Conservation (phyloP, 1,140 invertebrate species). For the Brachionus koreanus region DNA sequence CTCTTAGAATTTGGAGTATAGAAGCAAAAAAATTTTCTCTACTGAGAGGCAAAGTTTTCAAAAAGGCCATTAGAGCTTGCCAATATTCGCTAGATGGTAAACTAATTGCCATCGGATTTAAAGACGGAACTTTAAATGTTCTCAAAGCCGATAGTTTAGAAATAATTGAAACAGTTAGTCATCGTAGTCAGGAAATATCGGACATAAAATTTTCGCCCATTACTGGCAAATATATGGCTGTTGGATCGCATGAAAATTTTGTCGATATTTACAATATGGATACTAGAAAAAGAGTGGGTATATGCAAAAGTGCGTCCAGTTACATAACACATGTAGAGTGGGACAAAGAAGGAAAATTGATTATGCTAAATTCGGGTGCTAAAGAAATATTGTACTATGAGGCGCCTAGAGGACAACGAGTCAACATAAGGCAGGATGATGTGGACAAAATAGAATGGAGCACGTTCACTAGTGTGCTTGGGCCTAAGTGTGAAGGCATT, state of each 20-base stretch:
- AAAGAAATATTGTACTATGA: constrained; percentile 59
- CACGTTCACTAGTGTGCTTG: constrained; percentile 57
- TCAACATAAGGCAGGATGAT: constrained; percentile 50
- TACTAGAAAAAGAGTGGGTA: constrained; percentile 56
- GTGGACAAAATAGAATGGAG: constrained; percentile 56
- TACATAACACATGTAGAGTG: constrained; percentile 60
- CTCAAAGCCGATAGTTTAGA: constrained; percentile 48
- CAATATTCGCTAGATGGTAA: constrained; percentile 56
- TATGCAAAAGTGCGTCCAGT: constrained; percentile 58
- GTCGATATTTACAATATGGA: constrained; percentile 59
- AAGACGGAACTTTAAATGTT: constrained; percentile 51
- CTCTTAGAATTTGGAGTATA: constrained; percentile 55
- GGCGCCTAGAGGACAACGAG: constrained; percentile 55
- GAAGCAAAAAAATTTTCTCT: neutral
- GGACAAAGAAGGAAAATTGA: constrained; percentile 56
- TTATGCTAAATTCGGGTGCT: constrained; percentile 58
- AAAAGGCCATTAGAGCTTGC: constrained; percentile 53
- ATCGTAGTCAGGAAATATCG: constrained; percentile 58
- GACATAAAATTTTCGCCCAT: constrained; percentile 59
- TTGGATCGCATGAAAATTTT: constrained; percentile 60
- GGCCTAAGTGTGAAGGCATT: constrained; percentile 54
- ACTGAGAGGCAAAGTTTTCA: constrained; percentile 46
- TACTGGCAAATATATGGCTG: constrained; percentile 58
- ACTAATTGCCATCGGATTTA: constrained; percentile 55
- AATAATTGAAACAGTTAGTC: constrained; percentile 52